These are phyloP conservation scores for Temnothorax ravouxi DNA, from an alignment of 2,888 invertebrate species.

Conservation along the genomic window DNA sequence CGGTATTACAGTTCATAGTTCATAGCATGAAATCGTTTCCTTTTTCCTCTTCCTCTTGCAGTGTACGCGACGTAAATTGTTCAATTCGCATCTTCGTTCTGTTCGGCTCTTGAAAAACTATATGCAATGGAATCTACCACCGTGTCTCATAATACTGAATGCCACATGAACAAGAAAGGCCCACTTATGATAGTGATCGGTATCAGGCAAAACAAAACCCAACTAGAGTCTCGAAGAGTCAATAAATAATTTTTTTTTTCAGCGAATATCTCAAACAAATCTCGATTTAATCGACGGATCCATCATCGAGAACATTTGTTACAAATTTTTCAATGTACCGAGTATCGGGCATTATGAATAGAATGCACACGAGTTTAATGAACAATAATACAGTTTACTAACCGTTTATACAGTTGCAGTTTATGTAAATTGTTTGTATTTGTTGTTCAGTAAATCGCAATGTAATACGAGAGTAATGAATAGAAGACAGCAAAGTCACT, in stretches of 20 bases:
- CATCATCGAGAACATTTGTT: constrained; percentile 31
- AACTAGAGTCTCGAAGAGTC: constrained; percentile 64
- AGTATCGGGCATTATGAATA: constrained; percentile 40
- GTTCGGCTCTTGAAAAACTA: constrained; percentile 62
- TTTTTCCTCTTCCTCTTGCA: constrained; percentile 42
- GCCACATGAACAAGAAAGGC: constrained; percentile 74
- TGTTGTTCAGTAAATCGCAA: constrained; percentile 58
- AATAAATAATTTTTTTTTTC: constrained; percentile 69
- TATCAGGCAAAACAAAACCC: constrained; percentile 71
- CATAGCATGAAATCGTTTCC: constrained; percentile 76
- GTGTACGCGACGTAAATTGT: constrained; percentile 40
- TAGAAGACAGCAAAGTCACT: constrained; percentile 77
- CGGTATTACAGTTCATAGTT: constrained; percentile 80
- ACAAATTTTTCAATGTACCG: constrained; percentile 41
- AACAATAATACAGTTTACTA: constrained; percentile 59
- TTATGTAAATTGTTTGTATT: constrained; percentile 40
- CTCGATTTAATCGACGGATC: constrained; percentile 5
- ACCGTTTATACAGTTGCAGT: neutral
- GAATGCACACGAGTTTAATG: constrained; percentile 36
- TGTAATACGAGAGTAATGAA: constrained; percentile 78
- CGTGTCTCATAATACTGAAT: constrained; percentile 76
- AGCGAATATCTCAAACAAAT: constrained; percentile 51
- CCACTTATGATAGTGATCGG: constrained; percentile 78
- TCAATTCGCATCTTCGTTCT: constrained; percentile 11
- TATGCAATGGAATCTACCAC: constrained; percentile 59